A percentile compares a stretch with the other conserved stretches of the same genome.
phyloP scores from a whole-genome alignment of 2,797 vertebrate species.

The Pelobates cultripes region DNA sequence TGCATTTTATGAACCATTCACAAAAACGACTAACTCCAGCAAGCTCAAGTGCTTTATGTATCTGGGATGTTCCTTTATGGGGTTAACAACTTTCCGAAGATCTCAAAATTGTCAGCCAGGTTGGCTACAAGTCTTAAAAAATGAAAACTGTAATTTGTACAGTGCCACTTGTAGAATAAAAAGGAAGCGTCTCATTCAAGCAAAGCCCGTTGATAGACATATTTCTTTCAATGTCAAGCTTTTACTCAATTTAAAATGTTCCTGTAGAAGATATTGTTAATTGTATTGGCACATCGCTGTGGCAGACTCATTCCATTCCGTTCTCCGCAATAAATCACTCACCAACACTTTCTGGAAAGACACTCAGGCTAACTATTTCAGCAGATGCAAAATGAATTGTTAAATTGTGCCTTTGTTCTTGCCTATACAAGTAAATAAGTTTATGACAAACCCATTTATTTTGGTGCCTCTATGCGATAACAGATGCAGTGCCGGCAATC shows the following conservation, averaged over 20 bases:
- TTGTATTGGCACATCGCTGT: constrained; percentile 1
- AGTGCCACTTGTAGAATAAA: no score
- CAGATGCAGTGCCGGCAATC: constrained; percentile 32
- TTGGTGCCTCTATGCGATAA: constrained; percentile 17
- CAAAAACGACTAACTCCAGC: no score
- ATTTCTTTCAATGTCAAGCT: background rate
- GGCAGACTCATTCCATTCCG: background rate
- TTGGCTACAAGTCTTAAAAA: no score
- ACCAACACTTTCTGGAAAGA: constrained; percentile 2
- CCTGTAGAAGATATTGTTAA: constrained; percentile 11
- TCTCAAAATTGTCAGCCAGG: no score
- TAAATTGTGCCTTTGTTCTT: constrained; percentile 33
- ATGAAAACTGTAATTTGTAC: no score
- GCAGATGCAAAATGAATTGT: constrained; percentile 9
- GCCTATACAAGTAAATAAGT: constrained; percentile 21
- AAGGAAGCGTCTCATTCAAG: no score
- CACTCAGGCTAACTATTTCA: background rate
- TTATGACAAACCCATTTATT: constrained; percentile 43
- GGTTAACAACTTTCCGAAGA: no score
- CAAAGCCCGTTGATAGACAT: background rate
- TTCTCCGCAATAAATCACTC: constrained; percentile 20
- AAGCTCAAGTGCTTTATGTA: no score
- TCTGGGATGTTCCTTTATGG: no score
- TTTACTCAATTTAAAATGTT: background rate
- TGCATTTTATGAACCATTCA: no score